Evolutionary conservation across 2,888 invertebrate species (phyloP).

Genomic region (Rutpela maculata): DNA sequence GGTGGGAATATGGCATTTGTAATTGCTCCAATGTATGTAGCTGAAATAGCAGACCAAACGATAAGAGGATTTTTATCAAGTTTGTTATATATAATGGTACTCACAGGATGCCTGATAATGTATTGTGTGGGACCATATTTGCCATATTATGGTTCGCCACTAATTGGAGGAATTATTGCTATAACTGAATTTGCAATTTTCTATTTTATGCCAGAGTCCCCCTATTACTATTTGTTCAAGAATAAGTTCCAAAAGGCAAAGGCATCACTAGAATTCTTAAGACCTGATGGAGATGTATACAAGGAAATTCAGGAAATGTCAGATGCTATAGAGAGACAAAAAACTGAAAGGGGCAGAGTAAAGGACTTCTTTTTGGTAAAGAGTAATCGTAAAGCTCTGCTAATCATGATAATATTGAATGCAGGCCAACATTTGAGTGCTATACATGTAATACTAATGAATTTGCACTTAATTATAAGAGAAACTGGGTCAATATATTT

Average conservation of each 20-base stretch:
- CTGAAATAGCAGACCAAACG: constrained; percentile 70
- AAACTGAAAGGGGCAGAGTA: constrained; percentile 66
- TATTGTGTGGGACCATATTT: constrained; percentile 69
- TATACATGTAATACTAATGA: constrained; percentile 72
- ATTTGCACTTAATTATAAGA: constrained; percentile 69
- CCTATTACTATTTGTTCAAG: constrained; percentile 68
- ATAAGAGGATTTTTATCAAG: constrained; percentile 69
- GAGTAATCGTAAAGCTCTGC: constrained; percentile 69
- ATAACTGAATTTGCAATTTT: constrained; percentile 66
- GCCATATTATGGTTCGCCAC: constrained; percentile 65
- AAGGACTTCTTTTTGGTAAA: constrained; percentile 68
- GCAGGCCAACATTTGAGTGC: constrained; percentile 70
- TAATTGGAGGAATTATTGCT: constrained; percentile 66
- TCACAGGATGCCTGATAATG: constrained; percentile 67
- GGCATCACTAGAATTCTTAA: constrained; percentile 65
- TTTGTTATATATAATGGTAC: constrained; percentile 69
- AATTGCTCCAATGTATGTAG: constrained; percentile 71
- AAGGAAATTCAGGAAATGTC: constrained; percentile 68
- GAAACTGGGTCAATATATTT: constrained; percentile 68
- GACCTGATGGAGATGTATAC: constrained; percentile 62
- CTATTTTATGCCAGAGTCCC: constrained; percentile 71
- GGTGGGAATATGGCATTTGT: constrained; percentile 67
- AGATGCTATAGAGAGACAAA: constrained; percentile 67
- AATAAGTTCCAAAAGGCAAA: constrained; percentile 65
- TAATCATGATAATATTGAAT: constrained; percentile 71